Evolutionary conservation across 2,113 vertebrate species (phyloP).

Genomic region (Poeciliopsis occidentalis): DNA sequence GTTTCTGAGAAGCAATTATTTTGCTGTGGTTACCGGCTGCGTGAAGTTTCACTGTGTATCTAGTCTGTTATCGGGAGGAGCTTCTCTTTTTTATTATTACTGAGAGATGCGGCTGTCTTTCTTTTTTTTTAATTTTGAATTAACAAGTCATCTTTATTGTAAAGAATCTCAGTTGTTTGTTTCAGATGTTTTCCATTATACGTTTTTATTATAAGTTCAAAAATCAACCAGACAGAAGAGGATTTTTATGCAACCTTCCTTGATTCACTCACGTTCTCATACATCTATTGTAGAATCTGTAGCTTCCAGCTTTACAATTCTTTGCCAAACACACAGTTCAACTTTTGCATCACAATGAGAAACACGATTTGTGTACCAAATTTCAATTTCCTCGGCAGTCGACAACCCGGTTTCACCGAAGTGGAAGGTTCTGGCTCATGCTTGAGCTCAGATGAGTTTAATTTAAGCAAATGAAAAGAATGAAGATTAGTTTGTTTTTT

Average conservation of each 20-base stretch:
- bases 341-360: not conserved
- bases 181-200: not conserved
- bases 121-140: not conserved
- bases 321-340: not conserved
- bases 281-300: not conserved
- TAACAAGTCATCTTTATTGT: not conserved
- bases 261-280: not conserved
- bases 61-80: not conserved
- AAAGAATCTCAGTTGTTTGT: not conserved
- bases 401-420: not conserved
- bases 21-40: not conserved
- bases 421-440: not conserved
- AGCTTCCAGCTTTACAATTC: not conserved
- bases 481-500: not conserved
- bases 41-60: not conserved
- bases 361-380: not conserved
- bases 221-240: not conserved
- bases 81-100: not conserved
- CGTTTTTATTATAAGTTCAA: not conserved
- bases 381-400: not conserved
- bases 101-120: not conserved
- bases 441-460: conserved; percentile 4
- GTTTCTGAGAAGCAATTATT: not conserved
- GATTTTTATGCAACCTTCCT: not conserved
- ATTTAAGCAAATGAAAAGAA: not conserved